Conservation (phyloP, 2,888 invertebrate genomes). For the Mylabris sibirica region DNA sequence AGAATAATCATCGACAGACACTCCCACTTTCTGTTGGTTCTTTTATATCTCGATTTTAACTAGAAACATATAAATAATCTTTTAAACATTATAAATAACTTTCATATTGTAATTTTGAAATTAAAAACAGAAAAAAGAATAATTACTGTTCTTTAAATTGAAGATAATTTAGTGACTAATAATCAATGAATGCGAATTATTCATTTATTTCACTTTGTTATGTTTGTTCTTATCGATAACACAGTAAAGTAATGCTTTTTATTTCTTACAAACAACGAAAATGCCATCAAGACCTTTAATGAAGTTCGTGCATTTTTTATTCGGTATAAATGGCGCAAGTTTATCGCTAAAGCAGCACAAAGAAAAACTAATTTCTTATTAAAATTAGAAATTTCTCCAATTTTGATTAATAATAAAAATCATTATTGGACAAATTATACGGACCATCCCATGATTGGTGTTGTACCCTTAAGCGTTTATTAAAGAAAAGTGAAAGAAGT, state of each 20-base stretch:
- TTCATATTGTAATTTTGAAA: neutral
- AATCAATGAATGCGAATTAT: neutral
- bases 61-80: slow-evolving; percentile 1
- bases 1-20: neutral
- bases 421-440: neutral
- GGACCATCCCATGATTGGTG: neutral
- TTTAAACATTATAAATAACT: slow-evolving; percentile 5
- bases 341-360: neutral
- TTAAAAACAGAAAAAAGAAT: neutral
- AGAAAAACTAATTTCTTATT: neutral
- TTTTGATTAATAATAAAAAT: neutral
- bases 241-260: neutral
- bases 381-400: neutral
- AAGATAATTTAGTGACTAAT: neutral
- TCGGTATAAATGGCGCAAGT: slow-evolving; percentile 1
- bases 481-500: no score
- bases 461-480: no score
- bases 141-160: neutral
- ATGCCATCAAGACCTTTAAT: slow-evolving; percentile 5
- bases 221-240: neutral
- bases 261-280: neutral
- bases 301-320: neutral
- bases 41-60: neutral
- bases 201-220: neutral
- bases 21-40: neutral